A percentile compares a stretch with the other conserved stretches of the same genome.
These are phyloP conservation scores for Lottia scabra DNA, from an alignment of 2,888 invertebrate species.

Conservation along the genomic window DNA sequence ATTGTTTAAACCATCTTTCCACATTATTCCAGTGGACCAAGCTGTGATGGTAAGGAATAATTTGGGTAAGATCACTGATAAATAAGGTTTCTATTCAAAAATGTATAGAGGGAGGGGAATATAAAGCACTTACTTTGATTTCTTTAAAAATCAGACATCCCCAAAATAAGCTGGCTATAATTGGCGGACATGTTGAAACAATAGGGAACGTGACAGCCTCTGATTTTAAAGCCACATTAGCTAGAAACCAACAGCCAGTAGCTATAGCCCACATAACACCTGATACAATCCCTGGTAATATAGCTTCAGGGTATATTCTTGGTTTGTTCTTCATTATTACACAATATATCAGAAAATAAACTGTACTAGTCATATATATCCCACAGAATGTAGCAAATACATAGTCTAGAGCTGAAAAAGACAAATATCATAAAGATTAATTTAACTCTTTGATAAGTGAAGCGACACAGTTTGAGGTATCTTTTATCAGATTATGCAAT, in stretches of 20 bases:
- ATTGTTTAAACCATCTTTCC: too few species aligned
- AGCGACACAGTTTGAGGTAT: too few species aligned
- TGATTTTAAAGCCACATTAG: conserved; percentile 69
- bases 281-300: conserved; percentile 69
- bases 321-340: conserved; percentile 66
- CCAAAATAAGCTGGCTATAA: conserved; percentile 69
- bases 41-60: too few species aligned
- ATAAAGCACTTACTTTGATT: conserved; percentile 69
- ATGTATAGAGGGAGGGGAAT: too few species aligned
- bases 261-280: conserved; percentile 72
- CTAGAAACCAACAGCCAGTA: conserved; percentile 71
- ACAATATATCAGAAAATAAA: conserved; percentile 68
- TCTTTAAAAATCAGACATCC: conserved; percentile 71
- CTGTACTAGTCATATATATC: conserved; percentile 67
- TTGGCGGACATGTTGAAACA: conserved; percentile 69
- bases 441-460: too few species aligned
- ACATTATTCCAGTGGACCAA: too few species aligned
- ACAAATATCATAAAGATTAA: neutral
- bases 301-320: conserved; percentile 64
- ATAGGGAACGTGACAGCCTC: conserved; percentile 72
- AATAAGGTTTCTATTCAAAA: too few species aligned
- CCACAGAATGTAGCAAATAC: conserved; percentile 71
- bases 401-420: conserved; percentile 67
- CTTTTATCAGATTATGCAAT: too few species aligned
- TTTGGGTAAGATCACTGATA: too few species aligned